Evolutionary conservation across 23 tunicate genomes (phyloP).

Genomic region (Halocynthia roretzi): DNA sequence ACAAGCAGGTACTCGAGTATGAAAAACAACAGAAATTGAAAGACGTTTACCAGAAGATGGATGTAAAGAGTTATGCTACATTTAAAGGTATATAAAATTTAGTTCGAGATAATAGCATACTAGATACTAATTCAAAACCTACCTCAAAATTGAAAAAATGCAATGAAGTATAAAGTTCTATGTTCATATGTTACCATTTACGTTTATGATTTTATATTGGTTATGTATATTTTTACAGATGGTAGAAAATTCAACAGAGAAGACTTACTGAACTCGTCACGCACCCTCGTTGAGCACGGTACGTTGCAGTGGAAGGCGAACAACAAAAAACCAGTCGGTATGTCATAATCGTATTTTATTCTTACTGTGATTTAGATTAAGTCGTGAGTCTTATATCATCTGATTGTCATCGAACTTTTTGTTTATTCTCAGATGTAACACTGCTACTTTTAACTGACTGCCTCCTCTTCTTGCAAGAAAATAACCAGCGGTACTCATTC

Average conservation of each 20-base stretch:
- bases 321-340: slow-evolving; percentile 37
- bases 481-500: slow-evolving; percentile 71
- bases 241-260: slow-evolving; percentile 61
- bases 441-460: slow-evolving; percentile 63
- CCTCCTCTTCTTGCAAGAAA: slow-evolving; percentile 83
- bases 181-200: too few relatives aligned
- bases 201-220: background rate
- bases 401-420: background rate
- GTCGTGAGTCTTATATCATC: background rate
- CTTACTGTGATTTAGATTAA: background rate
- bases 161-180: background rate
- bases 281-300: slow-evolving; percentile 27
- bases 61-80: slow-evolving; percentile 38
- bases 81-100: slow-evolving; percentile 39
- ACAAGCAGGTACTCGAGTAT: slow-evolving; percentile 70
- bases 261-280: slow-evolving; percentile 41
- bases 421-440: slow-evolving; percentile 37
- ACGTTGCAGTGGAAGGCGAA: slow-evolving; percentile 66
- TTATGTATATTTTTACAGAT: slow-evolving; percentile 16
- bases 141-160: too few relatives aligned
- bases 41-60: slow-evolving; percentile 75
- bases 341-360: slow-evolving; percentile 2
- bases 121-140: background rate
- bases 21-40: slow-evolving; percentile 44
- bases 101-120: background rate